Percentiles rank a stretch among this genome's conserved stretches.
These are phyloP conservation scores for Rhinoderma darwinii DNA, from an alignment of 2,113 vertebrate genomes.

Conservation along the genomic window DNA sequence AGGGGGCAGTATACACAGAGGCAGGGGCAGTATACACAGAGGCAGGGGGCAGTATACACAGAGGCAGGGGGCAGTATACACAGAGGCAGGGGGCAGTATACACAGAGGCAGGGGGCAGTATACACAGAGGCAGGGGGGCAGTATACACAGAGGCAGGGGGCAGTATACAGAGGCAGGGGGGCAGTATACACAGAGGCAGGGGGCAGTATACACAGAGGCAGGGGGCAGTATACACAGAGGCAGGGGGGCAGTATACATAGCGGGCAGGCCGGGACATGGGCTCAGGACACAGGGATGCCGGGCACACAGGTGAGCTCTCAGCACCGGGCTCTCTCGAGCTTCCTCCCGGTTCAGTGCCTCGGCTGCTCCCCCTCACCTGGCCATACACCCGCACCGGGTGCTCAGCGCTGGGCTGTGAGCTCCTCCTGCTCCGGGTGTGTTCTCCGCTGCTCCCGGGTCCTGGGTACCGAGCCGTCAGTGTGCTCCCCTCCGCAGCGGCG, in stretches of 20 bases:
- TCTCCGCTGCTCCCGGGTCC: constrained; percentile 67
- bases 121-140: not conserved
- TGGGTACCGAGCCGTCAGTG: not conserved
- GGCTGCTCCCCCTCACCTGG: constrained; percentile 68
- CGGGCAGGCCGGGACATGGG: not conserved
- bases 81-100: not conserved
- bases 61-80: not conserved
- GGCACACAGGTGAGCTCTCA: not conserved
- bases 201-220: not conserved
- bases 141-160: not conserved
- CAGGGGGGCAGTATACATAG: not conserved
- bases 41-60: not conserved
- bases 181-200: not conserved
- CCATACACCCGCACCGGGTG: constrained; percentile 76
- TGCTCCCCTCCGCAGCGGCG: not conserved
- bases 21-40: not conserved
- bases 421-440: constrained; percentile 46
- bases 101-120: not conserved
- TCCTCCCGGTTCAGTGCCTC: not conserved
- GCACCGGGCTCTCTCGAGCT: not conserved
- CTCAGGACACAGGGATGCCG: not conserved
- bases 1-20: not conserved
- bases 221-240: not conserved
- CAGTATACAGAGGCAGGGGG: not conserved
- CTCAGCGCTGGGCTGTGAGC: constrained; percentile 60